Base-by-base conservation (phyloP, 2,888 invertebrate species). In the Ophion ventricosus region DNA sequence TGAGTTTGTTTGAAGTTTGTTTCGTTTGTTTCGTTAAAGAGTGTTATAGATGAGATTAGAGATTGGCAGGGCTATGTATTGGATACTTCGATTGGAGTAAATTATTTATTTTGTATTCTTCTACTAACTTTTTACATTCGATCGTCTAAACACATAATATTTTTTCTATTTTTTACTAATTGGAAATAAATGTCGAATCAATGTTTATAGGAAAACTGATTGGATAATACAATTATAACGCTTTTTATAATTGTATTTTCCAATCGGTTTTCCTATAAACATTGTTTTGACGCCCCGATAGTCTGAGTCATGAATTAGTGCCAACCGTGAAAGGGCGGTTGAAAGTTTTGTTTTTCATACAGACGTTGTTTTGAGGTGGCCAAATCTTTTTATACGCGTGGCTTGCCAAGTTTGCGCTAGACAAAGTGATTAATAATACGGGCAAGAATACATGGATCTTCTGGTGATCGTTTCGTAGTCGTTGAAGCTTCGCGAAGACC, bases 401-500 rank as follows among this genome's bases (percentile, higher is more conserved):
- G 63, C 11, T 35, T 56, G 66, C n/a, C 64, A 35, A 35, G 20
- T 35, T n/a, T 35, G 7, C 64, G 20, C 35, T 40, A 67, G 14
- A 66, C n/a, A 69, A 43, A 61, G 49, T 66, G 59, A 77, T 67
- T 72, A 49, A 78, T 40, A 74, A 26, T 49, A 23, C 23, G 57
- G 54, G 73, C 26, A 49, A 25, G 25, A 57, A 78, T 69, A 77
- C 61, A 64, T 76, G 59, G 72, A 80, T 80, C 80, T 64, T 78
- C 74, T 17, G 77, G 73, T 74, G 80, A 81, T 69, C 74, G 63
- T 64, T 80, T 29, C 56, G 26, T 56, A 14, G 54, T 54, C 74
- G 74, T 69, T 35, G 74, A 78, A 74, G 59, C n/a, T 26, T 25
- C 26, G 14, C 17, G 49, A 82, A 49, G 57, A 72, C 66, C 70